Evolutionary conservation across 1,140 invertebrate genomes (phyloP), one percentile per base, ranked within the genome.

Genomic region (Drosophila pseudoananassae): DNA sequence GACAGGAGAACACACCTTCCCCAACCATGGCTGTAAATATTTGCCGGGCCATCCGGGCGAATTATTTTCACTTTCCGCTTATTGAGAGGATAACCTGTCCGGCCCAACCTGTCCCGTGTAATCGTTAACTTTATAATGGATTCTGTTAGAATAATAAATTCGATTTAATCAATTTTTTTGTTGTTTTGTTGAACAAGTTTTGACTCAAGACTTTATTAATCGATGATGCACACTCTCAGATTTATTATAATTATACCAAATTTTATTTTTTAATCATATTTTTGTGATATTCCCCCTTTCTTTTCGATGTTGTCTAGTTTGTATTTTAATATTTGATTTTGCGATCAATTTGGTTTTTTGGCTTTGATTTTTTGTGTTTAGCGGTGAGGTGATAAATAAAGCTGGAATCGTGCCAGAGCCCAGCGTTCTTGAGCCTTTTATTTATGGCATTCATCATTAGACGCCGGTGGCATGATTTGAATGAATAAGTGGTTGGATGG

Each of bases 371-470:
- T 68, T 31, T n/a, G 50, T 68, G 31, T 38, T 69, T 69, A 69
- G 65, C 63, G 56, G 47, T 12, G n/a, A 10, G 10, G 65, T 59
- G 65, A 71, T 71, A 71, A 71, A 59, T 71, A 71, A 52, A 46
- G 23, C 53, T 52, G 40, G 20, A 69, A 56, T 69, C 61, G 55
- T 75, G 54, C 49, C 55, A 9, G 45, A 31, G 23, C 45, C n/a
- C 31, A 31, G 29, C 52, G 60, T 56, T 72, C 74, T 65, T 78
- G 53, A 49, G 36, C 57, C 61, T 66, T 76, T 81, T 68, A 78
- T 78, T 64, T 78, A 71, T 71, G 77, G 64, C 77, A 64, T 80
- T 65, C 68, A 78, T 74, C 78, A 82, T 78, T 82, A 78, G 78
- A 74, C 57, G 60, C 33, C 53, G 33, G 33, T 33, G 38, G 53